A percentile compares a stretch with the other conserved stretches of the same genome.
These are phyloP conservation scores for Agrochola lota DNA, from an alignment of 2,888 invertebrate species.

Conservation along the genomic window DNA sequence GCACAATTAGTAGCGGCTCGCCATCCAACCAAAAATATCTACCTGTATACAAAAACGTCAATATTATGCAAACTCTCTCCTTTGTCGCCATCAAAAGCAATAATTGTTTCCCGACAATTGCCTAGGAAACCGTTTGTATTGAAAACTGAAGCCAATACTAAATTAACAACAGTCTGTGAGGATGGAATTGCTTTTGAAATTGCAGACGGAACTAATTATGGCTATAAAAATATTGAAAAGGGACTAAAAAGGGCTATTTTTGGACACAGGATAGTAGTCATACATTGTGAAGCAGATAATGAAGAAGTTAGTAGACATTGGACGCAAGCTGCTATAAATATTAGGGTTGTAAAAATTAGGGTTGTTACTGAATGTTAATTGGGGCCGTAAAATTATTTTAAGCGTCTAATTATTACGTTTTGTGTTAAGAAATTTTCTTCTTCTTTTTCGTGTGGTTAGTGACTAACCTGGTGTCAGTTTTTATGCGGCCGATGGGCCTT, in stretches of 20 bases:
- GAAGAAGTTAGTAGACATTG: constrained; percentile 75
- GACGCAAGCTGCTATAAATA: constrained; percentile 81
- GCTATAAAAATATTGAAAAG: constrained; percentile 70
- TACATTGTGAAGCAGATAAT: constrained; percentile 76
- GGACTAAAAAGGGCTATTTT: constrained; percentile 61
- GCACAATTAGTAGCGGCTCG: constrained; percentile 41
- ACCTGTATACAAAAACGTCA: constrained; percentile 38
- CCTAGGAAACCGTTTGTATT: constrained; percentile 50
- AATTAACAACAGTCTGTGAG: constrained; percentile 61
- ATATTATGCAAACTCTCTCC: constrained; percentile 62
- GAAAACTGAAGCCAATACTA: constrained; percentile 44
- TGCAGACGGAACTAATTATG: constrained; percentile 81
- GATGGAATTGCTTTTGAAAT: constrained; percentile 66
- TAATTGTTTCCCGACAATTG: constrained; percentile 61
- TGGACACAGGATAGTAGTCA: constrained; percentile 69
- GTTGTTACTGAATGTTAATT: constrained; percentile 65
- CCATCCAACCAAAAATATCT: constrained; percentile 22
- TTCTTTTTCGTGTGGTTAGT: too few species aligned
- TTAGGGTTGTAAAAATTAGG: constrained; percentile 75
- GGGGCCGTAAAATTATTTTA: constrained; percentile 10
- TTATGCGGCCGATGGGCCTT: too few species aligned
- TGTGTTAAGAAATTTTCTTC: too few species aligned
- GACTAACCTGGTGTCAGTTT: too few species aligned
- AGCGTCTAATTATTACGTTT: constrained; percentile 35
- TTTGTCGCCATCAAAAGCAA: constrained; percentile 46